These are phyloP conservation scores for Drosophila albomicans DNA, from an alignment of 1,140 invertebrate species.

Conservation along the genomic window DNA sequence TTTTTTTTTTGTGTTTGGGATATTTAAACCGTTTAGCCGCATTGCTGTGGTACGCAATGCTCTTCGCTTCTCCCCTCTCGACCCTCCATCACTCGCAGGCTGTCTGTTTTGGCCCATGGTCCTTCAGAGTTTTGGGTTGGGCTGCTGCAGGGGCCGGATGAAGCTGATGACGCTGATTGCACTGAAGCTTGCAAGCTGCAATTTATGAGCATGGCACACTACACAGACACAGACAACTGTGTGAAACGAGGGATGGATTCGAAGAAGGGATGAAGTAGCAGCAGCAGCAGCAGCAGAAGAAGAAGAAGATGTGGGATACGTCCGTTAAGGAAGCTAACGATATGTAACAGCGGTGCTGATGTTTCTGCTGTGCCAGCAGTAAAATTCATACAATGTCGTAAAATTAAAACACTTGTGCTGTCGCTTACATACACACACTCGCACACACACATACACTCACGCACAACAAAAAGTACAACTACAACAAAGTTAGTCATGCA, in stretches of 20 bases:
- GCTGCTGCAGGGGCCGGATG: constrained; percentile 66
- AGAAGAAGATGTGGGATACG: constrained; percentile 73
- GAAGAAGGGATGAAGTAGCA: not conserved
- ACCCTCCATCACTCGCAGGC: not conserved
- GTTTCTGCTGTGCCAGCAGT: constrained; percentile 83
- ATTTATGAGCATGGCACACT: constrained; percentile 75
- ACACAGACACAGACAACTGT: constrained; percentile 42
- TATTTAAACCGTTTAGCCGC: constrained; percentile 31
- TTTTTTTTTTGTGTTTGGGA: not conserved
- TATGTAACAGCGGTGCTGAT: constrained; percentile 82
- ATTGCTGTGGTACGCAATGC: constrained; percentile 11
- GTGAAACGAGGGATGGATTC: not conserved
- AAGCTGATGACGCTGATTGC: constrained; percentile 82
- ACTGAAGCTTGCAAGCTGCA: constrained; percentile 82
- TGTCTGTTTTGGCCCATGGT: constrained; percentile 36
- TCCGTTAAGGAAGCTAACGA: constrained; percentile 82
- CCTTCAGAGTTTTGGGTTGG: constrained; percentile 17
- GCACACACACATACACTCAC: constrained; percentile 2
- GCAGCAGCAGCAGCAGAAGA: not conserved
- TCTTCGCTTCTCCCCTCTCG: not conserved
- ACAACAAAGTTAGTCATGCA: constrained; percentile 76
- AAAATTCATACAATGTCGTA: constrained; percentile 85
- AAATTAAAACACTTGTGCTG: constrained; percentile 84
- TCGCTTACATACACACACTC: constrained; percentile 41
- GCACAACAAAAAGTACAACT: constrained; percentile 4